Evolutionary conservation across 2,888 invertebrate species (phyloP).

Genomic region (Harmothoe impar): DNA sequence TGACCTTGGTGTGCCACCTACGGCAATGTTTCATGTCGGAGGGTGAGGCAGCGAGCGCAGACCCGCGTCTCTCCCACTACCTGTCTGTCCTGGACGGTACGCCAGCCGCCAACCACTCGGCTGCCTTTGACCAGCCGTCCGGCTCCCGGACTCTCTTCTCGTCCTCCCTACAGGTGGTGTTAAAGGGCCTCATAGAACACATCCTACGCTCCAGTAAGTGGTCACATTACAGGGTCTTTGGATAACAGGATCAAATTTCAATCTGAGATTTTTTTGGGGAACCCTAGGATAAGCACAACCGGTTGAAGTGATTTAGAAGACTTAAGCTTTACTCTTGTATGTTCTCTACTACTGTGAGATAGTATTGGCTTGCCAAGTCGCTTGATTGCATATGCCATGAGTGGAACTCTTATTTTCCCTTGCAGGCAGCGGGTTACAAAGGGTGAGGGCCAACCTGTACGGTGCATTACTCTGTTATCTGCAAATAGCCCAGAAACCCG

Average conservation of each 20-base stretch:
- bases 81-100: conserved; percentile 86
- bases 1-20: conserved; percentile 91
- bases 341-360: too few relatives aligned
- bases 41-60: conserved; percentile 29
- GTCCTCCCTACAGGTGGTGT: conserved; percentile 82
- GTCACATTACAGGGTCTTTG: background rate
- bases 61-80: conserved; percentile 69
- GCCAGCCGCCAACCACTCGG: conserved; percentile 70
- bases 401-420: background rate
- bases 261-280: too few relatives aligned
- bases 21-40: conserved; percentile 84
- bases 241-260: too few relatives aligned
- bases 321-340: too few relatives aligned
- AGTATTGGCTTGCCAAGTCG: too few relatives aligned
- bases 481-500: conserved; percentile 85
- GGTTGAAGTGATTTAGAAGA: too few relatives aligned
- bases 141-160: conserved; percentile 80
- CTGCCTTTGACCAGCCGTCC: conserved; percentile 68
- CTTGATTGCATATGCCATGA: too few relatives aligned
- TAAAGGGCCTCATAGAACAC: conserved; percentile 91
- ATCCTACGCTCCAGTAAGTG: conserved; percentile 89
- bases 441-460: conserved; percentile 93
- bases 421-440: conserved; percentile 90
- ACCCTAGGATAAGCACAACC: too few relatives aligned
- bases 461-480: conserved; percentile 92